Evolutionary conservation across 1,140 invertebrate genomes (phyloP).

Genomic region (Colletes gigas): DNA sequence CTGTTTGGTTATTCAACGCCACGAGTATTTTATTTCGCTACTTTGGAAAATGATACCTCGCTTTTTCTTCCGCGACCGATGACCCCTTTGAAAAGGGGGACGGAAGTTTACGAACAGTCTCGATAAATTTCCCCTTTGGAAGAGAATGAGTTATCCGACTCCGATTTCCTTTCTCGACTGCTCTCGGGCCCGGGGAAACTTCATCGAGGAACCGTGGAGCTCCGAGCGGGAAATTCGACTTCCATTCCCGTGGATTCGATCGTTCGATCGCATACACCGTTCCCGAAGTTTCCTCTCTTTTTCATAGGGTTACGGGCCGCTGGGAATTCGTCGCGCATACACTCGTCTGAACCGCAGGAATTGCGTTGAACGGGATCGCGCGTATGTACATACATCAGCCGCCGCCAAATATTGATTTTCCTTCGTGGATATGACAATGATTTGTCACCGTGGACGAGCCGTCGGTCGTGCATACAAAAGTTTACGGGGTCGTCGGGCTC

Average conservation of each 20-base stretch:
- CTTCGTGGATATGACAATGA: slow-evolving; percentile 70
- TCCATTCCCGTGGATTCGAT: not conserved
- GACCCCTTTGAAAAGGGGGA: too few species aligned
- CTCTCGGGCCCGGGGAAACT: not conserved
- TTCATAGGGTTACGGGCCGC: slow-evolving; percentile 5
- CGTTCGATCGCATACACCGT: not conserved
- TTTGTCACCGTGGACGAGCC: slow-evolving; percentile 65
- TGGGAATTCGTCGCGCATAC: slow-evolving; percentile 42
- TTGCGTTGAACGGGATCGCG: slow-evolving; percentile 63
- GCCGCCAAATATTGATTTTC: slow-evolving; percentile 74
- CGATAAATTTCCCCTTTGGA: too few species aligned
- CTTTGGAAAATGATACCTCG: too few species aligned
- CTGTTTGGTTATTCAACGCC: too few species aligned
- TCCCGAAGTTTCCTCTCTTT: slow-evolving; percentile 22
- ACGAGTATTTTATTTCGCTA: too few species aligned
- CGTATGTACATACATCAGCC: slow-evolving; percentile 61
- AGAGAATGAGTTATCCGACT: too few species aligned
- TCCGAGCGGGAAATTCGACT: slow-evolving; percentile 15
- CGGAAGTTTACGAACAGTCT: too few species aligned
- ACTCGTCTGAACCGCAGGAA: slow-evolving; percentile 57
- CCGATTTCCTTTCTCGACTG: not conserved
- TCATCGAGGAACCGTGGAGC: not conserved
- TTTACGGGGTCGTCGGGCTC: slow-evolving; percentile 33
- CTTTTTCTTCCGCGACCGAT: too few species aligned
- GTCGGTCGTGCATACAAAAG: slow-evolving; percentile 11